These are phyloP conservation scores for Melanerpes formicivorus DNA, from an alignment of 2,113 vertebrate species.

Conservation along the genomic window DNA sequence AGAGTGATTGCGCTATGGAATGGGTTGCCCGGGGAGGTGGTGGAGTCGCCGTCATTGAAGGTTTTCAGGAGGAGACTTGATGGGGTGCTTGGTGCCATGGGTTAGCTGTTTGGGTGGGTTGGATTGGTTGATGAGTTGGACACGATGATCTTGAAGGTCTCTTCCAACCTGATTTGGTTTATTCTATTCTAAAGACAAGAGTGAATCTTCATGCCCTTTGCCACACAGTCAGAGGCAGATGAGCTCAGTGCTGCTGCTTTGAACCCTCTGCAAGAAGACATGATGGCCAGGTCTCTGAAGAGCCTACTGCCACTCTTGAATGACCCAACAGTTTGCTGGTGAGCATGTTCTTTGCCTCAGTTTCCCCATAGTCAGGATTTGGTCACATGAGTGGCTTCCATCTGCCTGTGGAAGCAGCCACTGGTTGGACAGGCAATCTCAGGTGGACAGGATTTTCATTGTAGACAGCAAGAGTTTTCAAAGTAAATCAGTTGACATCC, in stretches of 20 bases:
- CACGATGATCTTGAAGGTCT: too few relatives aligned
- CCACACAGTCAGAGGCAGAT: neutral
- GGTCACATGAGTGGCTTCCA: neutral
- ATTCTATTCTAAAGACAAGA: too few relatives aligned
- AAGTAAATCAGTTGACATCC: conserved; percentile 40
- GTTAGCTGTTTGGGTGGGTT: too few relatives aligned
- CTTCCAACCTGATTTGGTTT: too few relatives aligned
- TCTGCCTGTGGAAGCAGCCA: neutral
- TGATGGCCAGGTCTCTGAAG: neutral
- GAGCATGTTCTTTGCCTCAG: neutral
- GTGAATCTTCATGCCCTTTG: neutral
- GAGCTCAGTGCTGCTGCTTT: neutral
- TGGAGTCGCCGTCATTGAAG: too few relatives aligned
- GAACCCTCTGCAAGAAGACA: neutral
- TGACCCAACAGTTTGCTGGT: neutral
- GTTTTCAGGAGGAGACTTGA: too few relatives aligned
- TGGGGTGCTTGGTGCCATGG: too few relatives aligned
- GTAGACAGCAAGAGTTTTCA: conserved; percentile 6
- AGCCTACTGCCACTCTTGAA: neutral
- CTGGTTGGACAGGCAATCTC: neutral
- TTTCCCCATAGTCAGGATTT: neutral
- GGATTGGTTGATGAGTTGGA: too few relatives aligned
- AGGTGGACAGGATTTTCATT: neutral
- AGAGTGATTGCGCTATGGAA: too few relatives aligned
- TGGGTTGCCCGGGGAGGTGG: too few relatives aligned